Evolutionary conservation across 64 coral and sea anemone genomes (phyloP).

Genomic region (Catalaphyllia jardinei): DNA sequence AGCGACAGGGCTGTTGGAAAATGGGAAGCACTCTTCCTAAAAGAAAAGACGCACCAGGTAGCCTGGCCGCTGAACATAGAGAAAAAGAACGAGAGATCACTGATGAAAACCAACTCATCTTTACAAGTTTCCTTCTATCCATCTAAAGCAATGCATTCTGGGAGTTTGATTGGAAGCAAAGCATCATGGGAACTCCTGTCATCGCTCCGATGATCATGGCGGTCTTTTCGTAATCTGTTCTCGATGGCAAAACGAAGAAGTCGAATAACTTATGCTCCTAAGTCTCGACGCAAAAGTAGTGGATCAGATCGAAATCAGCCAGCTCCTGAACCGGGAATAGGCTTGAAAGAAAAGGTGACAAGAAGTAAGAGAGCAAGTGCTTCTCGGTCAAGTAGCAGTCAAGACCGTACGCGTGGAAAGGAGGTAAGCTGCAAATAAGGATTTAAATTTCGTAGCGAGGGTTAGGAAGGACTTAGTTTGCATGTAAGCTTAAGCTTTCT

Average conservation of each 20-base stretch:
- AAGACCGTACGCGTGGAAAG: background rate
- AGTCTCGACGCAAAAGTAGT: conserved; percentile 15
- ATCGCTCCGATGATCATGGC: background rate
- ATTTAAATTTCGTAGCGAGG: no score
- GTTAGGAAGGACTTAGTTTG: no score
- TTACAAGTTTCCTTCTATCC: background rate
- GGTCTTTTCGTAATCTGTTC: background rate
- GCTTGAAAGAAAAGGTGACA: background rate
- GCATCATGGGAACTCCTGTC: no score
- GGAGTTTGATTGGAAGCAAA: background rate
- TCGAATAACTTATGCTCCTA: conserved; percentile 23
- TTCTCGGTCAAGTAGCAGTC: background rate
- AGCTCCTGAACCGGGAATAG: background rate
- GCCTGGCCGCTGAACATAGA: background rate
- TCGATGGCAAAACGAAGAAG: conserved; percentile 17
- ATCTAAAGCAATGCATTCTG: background rate
- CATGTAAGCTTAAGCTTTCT: no score
- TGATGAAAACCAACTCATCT: conserved; percentile 26
- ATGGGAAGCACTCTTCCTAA: conserved; percentile 15
- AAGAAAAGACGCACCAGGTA: conserved; percentile 8
- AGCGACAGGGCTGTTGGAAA: conserved; percentile 71
- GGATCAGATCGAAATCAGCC: background rate
- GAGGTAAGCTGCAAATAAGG: no score
- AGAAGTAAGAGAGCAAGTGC: background rate
- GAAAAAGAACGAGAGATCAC: background rate